Evolutionary conservation across 2,888 invertebrate genomes (phyloP).

Genomic region (Peribatodes rhomboidaria): DNA sequence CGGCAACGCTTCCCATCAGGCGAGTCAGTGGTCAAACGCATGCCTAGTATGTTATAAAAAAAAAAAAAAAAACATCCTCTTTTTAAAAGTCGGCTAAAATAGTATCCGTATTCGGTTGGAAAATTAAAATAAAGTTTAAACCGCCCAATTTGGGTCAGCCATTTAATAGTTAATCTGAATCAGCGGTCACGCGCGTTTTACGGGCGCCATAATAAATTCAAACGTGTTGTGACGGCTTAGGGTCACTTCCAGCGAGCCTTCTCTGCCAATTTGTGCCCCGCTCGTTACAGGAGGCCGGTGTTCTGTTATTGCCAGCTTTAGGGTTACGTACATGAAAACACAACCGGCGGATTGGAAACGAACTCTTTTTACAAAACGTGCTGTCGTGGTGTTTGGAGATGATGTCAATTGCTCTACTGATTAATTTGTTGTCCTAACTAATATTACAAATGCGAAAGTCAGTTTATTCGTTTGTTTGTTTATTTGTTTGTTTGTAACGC

Average conservation of each 20-base stretch:
- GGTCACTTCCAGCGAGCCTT: constrained; percentile 47
- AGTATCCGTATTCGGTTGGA: background rate
- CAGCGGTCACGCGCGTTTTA: constrained; percentile 26
- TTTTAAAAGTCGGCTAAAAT: too few species aligned
- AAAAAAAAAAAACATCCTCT: too few species aligned
- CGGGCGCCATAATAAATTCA: constrained; percentile 26
- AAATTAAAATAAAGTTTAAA: background rate
- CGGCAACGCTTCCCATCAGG: too few species aligned
- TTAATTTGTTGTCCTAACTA: too few species aligned
- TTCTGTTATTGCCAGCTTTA: constrained; percentile 50
- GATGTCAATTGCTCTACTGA: too few species aligned
- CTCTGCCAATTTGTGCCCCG: constrained; percentile 54
- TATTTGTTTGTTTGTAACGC: too few species aligned
- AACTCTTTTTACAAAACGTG: background rate
- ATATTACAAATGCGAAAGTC: background rate
- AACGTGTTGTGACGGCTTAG: constrained; percentile 33
- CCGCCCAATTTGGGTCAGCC: constrained; percentile 1
- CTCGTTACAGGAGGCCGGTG: constrained; percentile 42
- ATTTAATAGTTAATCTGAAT: constrained; percentile 26
- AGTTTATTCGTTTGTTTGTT: too few species aligned
- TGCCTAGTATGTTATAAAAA: too few species aligned
- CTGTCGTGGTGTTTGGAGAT: background rate
- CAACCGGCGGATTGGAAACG: background rate
- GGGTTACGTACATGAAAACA: constrained; percentile 38
- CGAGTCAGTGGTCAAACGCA: too few species aligned